phyloP scores from a whole-genome alignment of 1,140 invertebrate species.

The Cotesia chilonis region DNA sequence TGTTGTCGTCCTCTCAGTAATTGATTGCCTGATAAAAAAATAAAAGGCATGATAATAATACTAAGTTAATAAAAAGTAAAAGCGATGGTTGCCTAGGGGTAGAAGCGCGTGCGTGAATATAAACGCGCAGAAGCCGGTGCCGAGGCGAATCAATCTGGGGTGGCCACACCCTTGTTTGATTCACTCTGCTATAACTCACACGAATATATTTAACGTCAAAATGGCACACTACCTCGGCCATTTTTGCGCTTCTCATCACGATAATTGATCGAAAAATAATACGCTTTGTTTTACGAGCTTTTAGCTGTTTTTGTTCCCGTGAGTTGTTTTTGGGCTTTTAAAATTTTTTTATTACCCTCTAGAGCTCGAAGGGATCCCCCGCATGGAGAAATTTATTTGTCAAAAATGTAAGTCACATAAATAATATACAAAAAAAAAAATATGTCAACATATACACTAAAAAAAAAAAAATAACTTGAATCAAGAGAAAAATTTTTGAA shows the following conservation, averaged over 20 bases:
- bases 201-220: constrained; percentile 27
- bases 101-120: constrained; percentile 20
- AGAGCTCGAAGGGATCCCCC: too few species aligned
- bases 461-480: too few species aligned
- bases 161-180: constrained; percentile 34
- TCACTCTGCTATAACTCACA: constrained; percentile 3
- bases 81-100: constrained; percentile 1
- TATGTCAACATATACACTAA: too few species aligned
- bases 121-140: constrained; percentile 27
- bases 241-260: neutral
- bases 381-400: too few species aligned
- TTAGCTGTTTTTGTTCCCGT: too few species aligned
- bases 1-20: too few species aligned
- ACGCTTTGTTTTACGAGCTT: too few species aligned
- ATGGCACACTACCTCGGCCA: constrained; percentile 23
- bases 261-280: constrained; percentile 1
- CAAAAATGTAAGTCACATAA: too few species aligned
- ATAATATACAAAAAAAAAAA: too few species aligned
- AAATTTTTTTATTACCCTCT: too few species aligned
- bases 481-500: too few species aligned
- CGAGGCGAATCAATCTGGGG: constrained; percentile 35
- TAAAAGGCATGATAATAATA: neutral
- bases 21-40: constrained; percentile 11
- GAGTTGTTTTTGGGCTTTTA: too few species aligned
- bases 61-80: neutral